Evolutionary conservation across 2,113 vertebrate genomes (phyloP), one percentile per base, ranked within the genome.

Genomic region (Ochotona princeps): DNA sequence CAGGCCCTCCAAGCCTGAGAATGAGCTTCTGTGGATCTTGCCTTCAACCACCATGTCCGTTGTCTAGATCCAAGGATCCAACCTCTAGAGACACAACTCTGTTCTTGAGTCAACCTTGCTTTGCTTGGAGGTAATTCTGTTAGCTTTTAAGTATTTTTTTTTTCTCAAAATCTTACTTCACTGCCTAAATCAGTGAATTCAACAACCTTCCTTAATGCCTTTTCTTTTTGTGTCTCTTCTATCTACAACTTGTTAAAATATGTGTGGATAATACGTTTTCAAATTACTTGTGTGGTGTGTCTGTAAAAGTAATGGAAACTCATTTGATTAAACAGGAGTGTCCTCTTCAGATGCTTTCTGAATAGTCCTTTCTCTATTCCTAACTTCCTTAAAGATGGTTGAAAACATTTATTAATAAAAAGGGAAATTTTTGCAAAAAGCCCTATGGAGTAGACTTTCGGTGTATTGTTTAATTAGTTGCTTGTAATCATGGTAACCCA

Each of bases 11-110:
- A 86, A 49, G 2, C 11, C 35, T 28, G 2, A 11, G 2, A 90
- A 49, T 87, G 28, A 72, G 14, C 4, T 6, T 87, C 4, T 57
- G 30, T 79, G 25, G 7, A 86, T 9, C 23, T 69, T 73, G 15
- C 25, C 15, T 54, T 12, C 8, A 61, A n/a, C 13, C 13, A 35
- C 26, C 3, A 8, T 20, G 8, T 23, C 23, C 32, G 20, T 18
- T 74, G 20, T 70, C 15, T 49, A 10, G 0, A 12, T 13, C 32
- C 8, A 21, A 8, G 74, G 9, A 11, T n/a, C 30, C 12, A 49
- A 1, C 2, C 49, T n/a, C 7, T 44, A 14, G 10, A 21, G 12
- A 32, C 12, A 23, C 66, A 3, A 2, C 0, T 65, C 0, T 65
- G n/a, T 20, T 17, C 44, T 17, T 28, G 3, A 66, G 8, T 57